Percentiles rank a stretch among this genome's conserved stretches.
Conservation (phyloP, 2,888 invertebrate species). For the Ryuthela nishihirai region DNA sequence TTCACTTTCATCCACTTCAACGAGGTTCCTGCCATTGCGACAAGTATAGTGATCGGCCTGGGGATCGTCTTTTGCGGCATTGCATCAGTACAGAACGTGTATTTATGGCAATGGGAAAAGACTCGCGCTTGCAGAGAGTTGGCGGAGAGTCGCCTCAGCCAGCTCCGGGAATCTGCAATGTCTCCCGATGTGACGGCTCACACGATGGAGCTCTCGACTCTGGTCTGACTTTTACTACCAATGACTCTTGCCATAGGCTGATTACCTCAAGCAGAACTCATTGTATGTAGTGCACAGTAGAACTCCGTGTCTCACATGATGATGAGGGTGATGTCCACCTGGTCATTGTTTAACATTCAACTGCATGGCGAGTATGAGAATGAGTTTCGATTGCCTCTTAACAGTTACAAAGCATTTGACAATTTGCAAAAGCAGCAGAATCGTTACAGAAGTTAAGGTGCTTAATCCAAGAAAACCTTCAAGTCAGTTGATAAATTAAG, state of each 20-base stretch:
- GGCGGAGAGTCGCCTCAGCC: constrained; percentile 30
- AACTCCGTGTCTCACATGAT: too few species aligned
- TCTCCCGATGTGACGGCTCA: constrained; percentile 6
- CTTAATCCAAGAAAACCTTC: too few species aligned
- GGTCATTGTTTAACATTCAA: too few species aligned
- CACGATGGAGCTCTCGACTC: constrained; percentile 61
- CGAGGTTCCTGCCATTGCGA: constrained; percentile 85
- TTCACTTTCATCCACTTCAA: constrained; percentile 91
- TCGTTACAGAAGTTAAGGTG: too few species aligned
- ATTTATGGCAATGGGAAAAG: constrained; percentile 71
- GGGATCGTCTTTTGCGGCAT: constrained; percentile 89
- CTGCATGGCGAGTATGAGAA: too few species aligned
- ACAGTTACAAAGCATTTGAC: too few species aligned
- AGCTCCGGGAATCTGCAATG: constrained; percentile 14
- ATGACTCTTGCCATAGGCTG: background rate
- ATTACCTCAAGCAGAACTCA: too few species aligned
- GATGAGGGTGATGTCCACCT: too few species aligned
- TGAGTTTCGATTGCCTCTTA: too few species aligned
- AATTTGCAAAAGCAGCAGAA: too few species aligned
- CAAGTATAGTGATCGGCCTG: constrained; percentile 82
- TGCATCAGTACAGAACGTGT: constrained; percentile 91
- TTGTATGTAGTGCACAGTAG: too few species aligned
- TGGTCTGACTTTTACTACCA: constrained; percentile 56
- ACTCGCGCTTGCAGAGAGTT: constrained; percentile 46
- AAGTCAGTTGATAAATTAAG: too few species aligned